Evolutionary conservation across 1,140 invertebrate species (phyloP).

Genomic region (Sycobia sp.): DNA sequence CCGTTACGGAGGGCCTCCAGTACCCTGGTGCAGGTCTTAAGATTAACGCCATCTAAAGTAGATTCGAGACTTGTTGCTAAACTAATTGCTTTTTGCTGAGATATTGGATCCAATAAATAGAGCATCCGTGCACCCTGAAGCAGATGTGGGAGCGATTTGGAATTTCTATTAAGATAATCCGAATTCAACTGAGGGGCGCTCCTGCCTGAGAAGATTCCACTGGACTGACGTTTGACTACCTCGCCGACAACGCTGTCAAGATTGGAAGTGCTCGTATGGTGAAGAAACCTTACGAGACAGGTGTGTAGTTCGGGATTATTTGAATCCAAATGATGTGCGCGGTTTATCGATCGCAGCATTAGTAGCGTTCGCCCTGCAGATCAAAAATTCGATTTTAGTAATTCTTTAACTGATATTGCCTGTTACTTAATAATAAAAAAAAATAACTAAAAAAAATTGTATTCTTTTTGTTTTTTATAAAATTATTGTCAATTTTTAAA

Average conservation of each 20-base stretch:
- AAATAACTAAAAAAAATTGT: too few species aligned
- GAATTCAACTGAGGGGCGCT: slow-evolving; percentile 72
- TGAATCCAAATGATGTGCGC: slow-evolving; percentile 76
- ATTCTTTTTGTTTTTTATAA: neutral
- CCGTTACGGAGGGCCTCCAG: slow-evolving; percentile 76
- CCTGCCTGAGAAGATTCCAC: slow-evolving; percentile 66
- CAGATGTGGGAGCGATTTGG: slow-evolving; percentile 70
- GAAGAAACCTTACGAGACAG: slow-evolving; percentile 79
- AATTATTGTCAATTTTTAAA: neutral
- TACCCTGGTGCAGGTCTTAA: slow-evolving; percentile 77
- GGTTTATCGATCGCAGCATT: slow-evolving; percentile 90
- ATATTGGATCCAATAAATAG: slow-evolving; percentile 68
- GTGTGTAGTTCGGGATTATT: slow-evolving; percentile 82
- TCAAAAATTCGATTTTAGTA: neutral
- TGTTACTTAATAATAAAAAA: too few species aligned
- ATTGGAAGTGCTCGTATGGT: slow-evolving; percentile 60
- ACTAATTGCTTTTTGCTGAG: slow-evolving; percentile 67
- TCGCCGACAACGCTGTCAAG: slow-evolving; percentile 70
- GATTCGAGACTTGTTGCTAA: slow-evolving; percentile 68
- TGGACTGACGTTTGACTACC: slow-evolving; percentile 77
- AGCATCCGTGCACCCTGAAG: slow-evolving; percentile 77
- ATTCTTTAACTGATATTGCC: too few species aligned
- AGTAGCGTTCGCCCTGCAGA: slow-evolving; percentile 74
- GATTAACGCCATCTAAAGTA: slow-evolving; percentile 64
- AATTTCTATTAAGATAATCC: slow-evolving; percentile 70